Evolutionary conservation across 2,888 invertebrate genomes (phyloP), one percentile per base, ranked within the genome.

Genomic region (Vandiemenella viatica): DNA sequence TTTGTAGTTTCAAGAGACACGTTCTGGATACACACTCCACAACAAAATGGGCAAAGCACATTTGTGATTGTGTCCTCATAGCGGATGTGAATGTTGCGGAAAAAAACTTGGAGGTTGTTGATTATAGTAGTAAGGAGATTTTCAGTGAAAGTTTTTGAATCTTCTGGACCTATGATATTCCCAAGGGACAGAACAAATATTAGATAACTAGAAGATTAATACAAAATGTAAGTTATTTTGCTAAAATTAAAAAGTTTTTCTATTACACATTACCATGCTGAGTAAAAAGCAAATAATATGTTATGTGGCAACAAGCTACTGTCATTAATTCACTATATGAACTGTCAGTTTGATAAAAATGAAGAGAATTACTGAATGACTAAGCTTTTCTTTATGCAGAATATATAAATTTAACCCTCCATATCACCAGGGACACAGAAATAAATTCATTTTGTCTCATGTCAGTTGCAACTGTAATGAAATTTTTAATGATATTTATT

Each of bases 1-100:
- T 86, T 86, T 3, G 87, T 87, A 6, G 84, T 83, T 63, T 85
- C 83, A 55, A 86, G 79, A 1, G 83, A 80, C 55, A 88, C 67
- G 56, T 76, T 79, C 59, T 85, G 83, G 50, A 89, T 70, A 63
- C 85, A 86, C 22, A 87, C 60, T 2, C 88, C 88, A 61, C 80
- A 81, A 0, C 83, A 80, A 57, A 85, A 67, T 4, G 83, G 77
- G 13, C 72, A 72, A 52, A 75, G 75, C 38, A 73, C 73, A 43
- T 76, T 77, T 54, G 79, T 76, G 55, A 80, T 72, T 6, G 74
- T 74, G 61, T 88, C 87, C 63, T 88, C 88, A 59, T 86, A 88
- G 54, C 88, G 72, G 50, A 89, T 72, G 65, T 89, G 88, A 42
- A 89, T 75, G 63, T 85, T 83, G 52, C 78, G 76, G 20, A 88